Conservation (phyloP, 92 coral and sea anemone genomes). For the Phymanthus crucifer region DNA sequence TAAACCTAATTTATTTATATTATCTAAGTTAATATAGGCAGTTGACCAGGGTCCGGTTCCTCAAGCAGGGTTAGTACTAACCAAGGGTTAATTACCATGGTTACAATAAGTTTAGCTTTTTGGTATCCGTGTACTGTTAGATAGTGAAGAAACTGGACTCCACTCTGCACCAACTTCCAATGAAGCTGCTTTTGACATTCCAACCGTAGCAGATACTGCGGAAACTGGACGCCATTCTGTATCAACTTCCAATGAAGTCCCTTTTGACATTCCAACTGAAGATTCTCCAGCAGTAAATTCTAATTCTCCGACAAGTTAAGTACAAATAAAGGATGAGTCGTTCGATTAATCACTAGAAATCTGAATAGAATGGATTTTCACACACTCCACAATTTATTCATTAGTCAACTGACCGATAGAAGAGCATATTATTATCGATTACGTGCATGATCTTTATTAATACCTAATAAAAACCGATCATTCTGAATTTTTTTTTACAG, state of each 20-base stretch:
- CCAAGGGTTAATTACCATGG: too few species aligned
- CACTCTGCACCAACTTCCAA: neutral
- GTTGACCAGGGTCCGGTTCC: too few species aligned
- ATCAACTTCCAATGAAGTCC: neutral
- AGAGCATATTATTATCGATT: neutral
- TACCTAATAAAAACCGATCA: neutral
- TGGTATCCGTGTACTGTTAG: neutral
- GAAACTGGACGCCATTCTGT: neutral
- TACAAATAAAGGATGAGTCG: neutral
- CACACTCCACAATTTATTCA: neutral
- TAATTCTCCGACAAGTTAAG: neutral
- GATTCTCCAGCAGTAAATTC: neutral
- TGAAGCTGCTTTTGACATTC: too few species aligned
- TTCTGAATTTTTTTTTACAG: neutral
- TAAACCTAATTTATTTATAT: neutral
- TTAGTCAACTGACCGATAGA: neutral
- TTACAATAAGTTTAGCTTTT: too few species aligned
- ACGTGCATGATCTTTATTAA: neutral
- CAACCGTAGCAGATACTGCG: neutral
- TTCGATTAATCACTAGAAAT: neutral
- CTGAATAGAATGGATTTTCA: neutral
- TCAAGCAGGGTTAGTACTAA: too few species aligned
- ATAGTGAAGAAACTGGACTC: neutral
- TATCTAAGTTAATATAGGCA: too few species aligned
- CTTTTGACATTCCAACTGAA: constrained; percentile 3